A percentile compares a stretch with the other conserved stretches of the same genome.
Evolutionary conservation across 2,797 vertebrate species (phyloP).

Genomic region (Artibeus lituratus): DNA sequence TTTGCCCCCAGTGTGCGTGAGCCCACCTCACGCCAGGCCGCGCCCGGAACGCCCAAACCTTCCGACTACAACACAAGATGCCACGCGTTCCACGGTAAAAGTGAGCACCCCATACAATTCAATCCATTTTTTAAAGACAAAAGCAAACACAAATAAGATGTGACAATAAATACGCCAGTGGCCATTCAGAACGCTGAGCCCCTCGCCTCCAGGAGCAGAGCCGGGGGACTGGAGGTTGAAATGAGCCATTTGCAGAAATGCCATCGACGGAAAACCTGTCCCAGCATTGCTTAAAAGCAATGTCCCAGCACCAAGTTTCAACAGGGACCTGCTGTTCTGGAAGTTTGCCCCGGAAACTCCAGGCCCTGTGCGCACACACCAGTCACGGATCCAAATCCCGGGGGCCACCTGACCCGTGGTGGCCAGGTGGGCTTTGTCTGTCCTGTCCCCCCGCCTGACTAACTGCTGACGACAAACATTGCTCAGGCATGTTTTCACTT

Average conservation of each 20-base stretch:
- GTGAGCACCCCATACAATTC: background rate
- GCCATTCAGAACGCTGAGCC: background rate
- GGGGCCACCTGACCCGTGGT: accelerated
- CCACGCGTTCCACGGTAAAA: background rate
- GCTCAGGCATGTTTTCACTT: background rate
- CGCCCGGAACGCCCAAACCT: background rate
- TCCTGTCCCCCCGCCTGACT: too few relatives aligned
- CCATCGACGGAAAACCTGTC: accelerated
- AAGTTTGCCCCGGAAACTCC: too few relatives aligned
- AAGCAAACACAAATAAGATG: background rate
- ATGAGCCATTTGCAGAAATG: accelerated
- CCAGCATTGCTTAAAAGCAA: background rate
- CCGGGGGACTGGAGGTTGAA: background rate
- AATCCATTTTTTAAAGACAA: background rate
- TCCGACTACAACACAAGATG: background rate
- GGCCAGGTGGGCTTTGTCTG: background rate
- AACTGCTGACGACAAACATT: too few relatives aligned
- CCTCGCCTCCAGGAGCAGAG: background rate
- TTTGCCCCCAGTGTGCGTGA: background rate
- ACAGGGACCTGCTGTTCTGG: background rate
- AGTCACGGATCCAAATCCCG: background rate
- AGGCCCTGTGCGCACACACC: too few relatives aligned
- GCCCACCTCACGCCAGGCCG: background rate
- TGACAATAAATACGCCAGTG: background rate
- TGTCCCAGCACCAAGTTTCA: background rate